Conservation (phyloP, 2,113 vertebrate species). For the Gopherus flavomarginatus region DNA sequence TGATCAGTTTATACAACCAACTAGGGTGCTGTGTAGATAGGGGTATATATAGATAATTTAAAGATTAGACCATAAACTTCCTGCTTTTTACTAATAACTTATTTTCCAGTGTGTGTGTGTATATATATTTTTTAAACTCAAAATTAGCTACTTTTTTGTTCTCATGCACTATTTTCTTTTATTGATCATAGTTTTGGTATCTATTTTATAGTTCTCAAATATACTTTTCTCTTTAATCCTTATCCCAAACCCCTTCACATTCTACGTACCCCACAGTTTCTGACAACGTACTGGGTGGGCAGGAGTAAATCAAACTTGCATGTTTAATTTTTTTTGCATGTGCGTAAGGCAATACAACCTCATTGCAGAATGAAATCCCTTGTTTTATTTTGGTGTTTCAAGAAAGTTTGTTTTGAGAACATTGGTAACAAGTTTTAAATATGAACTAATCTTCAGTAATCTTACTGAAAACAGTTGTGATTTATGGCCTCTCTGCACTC, state of each 20-base stretch:
- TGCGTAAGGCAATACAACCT: not conserved
- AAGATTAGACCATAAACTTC: not conserved
- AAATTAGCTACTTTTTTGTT: not conserved
- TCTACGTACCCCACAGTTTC: not conserved
- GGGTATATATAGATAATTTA: not conserved
- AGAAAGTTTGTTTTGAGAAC: not conserved
- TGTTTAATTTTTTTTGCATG: not conserved
- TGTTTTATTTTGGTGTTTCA: constrained; percentile 9
- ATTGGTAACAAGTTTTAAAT: not conserved
- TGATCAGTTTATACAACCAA: not conserved
- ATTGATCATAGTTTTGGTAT: not conserved
- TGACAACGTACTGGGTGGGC: not conserved
- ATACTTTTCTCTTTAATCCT: not conserved
- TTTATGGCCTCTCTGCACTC: not conserved
- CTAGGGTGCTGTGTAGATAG: not conserved
- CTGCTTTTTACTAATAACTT: not conserved
- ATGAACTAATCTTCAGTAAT: constrained; percentile 1
- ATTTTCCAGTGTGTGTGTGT: not conserved
- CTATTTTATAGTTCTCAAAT: not conserved
- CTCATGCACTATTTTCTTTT: not conserved
- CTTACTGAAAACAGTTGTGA: constrained; percentile 11
- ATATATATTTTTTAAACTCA: not conserved
- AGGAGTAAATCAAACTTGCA: not conserved
- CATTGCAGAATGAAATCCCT: not conserved
- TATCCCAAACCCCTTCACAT: not conserved